These are phyloP conservation scores for Keiferia lycopersicella DNA, from an alignment of 2,888 invertebrate species.

Conservation along the genomic window DNA sequence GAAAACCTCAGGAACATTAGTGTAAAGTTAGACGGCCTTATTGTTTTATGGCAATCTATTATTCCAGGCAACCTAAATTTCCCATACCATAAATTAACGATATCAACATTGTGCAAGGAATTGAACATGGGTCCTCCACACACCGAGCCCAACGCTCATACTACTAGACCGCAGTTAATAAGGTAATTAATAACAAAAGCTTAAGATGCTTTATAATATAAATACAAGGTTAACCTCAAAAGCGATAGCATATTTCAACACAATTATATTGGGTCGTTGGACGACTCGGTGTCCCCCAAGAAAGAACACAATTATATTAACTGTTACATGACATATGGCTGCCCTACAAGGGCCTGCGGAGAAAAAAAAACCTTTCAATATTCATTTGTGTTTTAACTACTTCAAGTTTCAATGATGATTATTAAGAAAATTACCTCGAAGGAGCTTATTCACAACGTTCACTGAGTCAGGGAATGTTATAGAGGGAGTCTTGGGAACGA, in stretches of 20 bases:
- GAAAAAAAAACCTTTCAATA: not conserved
- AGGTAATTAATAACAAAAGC: not conserved
- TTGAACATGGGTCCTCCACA: too few relatives aligned
- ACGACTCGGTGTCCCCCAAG: not conserved
- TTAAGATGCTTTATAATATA: not conserved
- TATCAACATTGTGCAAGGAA: too few relatives aligned
- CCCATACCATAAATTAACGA: too few relatives aligned
- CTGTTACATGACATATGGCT: slow-evolving; percentile 15
- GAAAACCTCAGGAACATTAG: too few relatives aligned
- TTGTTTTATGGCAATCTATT: too few relatives aligned
- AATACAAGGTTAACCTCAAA: slow-evolving; percentile 5
- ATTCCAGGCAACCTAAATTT: too few relatives aligned
- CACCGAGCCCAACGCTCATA: too few relatives aligned
- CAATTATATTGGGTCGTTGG: not conserved
- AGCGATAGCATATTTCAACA: not conserved
- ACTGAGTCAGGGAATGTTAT: slow-evolving; percentile 13
- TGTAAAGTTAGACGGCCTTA: too few relatives aligned
- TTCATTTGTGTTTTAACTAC: slow-evolving; percentile 2
- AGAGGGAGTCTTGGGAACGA: too few relatives aligned
- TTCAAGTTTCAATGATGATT: slow-evolving; percentile 26
- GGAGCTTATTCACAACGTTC: slow-evolving; percentile 38
- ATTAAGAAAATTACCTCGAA: slow-evolving; percentile 36
- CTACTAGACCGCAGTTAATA: too few relatives aligned
- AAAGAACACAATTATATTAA: too few relatives aligned
- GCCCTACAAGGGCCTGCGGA: slow-evolving; percentile 1